These are phyloP conservation scores for Aratinga solstitialis DNA, from an alignment of 2,797 vertebrate genomes.

Conservation along the genomic window DNA sequence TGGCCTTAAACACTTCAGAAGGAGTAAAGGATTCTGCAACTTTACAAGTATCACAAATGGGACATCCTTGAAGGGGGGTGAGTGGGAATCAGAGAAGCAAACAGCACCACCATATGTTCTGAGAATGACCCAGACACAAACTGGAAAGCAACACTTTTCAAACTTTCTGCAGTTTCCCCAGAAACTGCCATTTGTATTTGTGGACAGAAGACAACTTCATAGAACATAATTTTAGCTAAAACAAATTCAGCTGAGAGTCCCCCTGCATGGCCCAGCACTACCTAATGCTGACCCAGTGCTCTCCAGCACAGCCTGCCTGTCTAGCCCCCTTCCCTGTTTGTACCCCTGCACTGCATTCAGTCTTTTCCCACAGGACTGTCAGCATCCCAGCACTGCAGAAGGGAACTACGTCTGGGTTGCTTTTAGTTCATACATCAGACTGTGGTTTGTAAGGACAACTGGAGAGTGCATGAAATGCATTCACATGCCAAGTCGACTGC, in stretches of 20 bases:
- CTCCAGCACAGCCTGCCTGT: accelerated
- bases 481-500: background rate
- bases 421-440: background rate
- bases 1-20: background rate
- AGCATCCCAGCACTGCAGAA: background rate
- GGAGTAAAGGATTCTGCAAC: background rate
- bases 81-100: background rate
- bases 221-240: background rate
- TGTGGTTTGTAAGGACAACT: background rate
- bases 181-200: background rate
- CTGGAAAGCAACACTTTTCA: background rate
- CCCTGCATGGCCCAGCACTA: background rate
- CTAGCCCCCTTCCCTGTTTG: background rate
- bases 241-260: background rate
- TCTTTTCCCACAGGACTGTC: background rate
- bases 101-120: background rate
- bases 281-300: no score
- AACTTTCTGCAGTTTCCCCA: background rate
- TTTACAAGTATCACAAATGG: background rate
- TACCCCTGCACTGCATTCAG: background rate
- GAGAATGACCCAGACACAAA: background rate
- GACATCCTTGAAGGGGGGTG: background rate
- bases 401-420: background rate
- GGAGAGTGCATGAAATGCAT: background rate
- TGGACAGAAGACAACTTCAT: background rate